Conservation (phyloP, 1,140 invertebrate species). For the Lamellibrachia luymesi region DNA sequence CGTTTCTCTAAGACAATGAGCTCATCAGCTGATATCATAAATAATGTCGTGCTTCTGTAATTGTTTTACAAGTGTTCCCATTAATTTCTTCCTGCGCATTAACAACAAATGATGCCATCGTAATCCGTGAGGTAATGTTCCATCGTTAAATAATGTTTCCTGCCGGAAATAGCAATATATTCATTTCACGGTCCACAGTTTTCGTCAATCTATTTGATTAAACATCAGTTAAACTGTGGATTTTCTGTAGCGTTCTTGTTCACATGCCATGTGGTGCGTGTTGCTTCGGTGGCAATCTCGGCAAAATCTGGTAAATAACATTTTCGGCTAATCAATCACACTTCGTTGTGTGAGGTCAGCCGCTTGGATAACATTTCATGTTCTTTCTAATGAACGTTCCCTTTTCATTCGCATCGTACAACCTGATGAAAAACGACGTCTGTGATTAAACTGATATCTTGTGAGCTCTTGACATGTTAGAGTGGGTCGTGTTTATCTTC, state of each 20-base stretch:
- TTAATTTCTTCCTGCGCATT: background rate
- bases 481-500: too few species aligned
- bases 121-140: background rate
- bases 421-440: too few species aligned
- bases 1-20: background rate
- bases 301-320: background rate
- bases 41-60: background rate
- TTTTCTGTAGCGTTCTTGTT: background rate
- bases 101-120: background rate
- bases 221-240: background rate
- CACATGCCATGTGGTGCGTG: background rate
- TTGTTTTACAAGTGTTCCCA: slow-evolving; percentile 1
- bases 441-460: too few species aligned
- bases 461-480: too few species aligned
- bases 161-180: background rate
- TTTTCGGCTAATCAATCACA: background rate
- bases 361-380: background rate
- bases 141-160: background rate
- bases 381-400: too few species aligned
- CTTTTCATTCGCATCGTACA: too few species aligned
- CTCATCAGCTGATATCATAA: background rate
- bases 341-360: background rate
- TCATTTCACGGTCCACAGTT: background rate
- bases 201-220: background rate
- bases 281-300: background rate